A percentile compares a stretch with the other conserved stretches of the same genome.
These are phyloP conservation scores for Sarcophaga subvicina DNA, from an alignment of 2,888 invertebrate genomes.

Conservation along the genomic window DNA sequence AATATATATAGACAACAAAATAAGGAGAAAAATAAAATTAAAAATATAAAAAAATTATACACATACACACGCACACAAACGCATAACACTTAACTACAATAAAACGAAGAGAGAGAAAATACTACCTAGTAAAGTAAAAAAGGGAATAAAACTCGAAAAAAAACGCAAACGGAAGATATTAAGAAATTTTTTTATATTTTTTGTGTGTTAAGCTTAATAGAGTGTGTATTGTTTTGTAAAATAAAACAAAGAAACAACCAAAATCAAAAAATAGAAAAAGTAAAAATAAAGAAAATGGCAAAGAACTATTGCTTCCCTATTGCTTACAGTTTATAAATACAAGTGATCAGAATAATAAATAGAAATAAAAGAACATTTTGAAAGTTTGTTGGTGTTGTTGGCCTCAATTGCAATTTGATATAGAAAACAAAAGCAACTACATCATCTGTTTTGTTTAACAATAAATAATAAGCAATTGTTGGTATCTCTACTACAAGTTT, in stretches of 20 bases:
- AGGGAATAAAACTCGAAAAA: conserved; percentile 23
- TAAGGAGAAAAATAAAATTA: neutral
- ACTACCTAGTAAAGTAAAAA: conserved; percentile 37
- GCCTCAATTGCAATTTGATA: conserved; percentile 5
- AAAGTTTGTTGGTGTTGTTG: neutral
- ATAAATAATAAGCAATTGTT: conserved; percentile 2
- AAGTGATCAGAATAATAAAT: neutral
- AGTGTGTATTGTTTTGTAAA: conserved; percentile 45
- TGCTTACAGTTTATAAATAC: conserved; percentile 2
- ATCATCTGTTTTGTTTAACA: conserved; percentile 22
- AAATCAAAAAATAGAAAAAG: neutral
- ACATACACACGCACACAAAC: conserved; percentile 31
- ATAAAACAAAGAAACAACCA: conserved; percentile 33
- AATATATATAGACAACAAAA: conserved; percentile 47
- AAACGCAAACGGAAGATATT: neutral
- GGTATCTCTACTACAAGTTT: neutral
- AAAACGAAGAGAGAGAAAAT: conserved; percentile 31
- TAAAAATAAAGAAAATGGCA: too few species aligned
- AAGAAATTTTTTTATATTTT: conserved; percentile 22
- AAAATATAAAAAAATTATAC: conserved; percentile 36
- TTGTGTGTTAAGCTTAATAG: conserved; percentile 27
- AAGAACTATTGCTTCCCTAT: conserved; percentile 4
- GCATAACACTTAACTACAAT: conserved; percentile 7
- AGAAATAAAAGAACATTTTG: conserved; percentile 15
- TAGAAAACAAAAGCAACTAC: neutral